These are phyloP conservation scores for Arenaria interpres DNA, from an alignment of 2,113 vertebrate species.

Conservation along the genomic window DNA sequence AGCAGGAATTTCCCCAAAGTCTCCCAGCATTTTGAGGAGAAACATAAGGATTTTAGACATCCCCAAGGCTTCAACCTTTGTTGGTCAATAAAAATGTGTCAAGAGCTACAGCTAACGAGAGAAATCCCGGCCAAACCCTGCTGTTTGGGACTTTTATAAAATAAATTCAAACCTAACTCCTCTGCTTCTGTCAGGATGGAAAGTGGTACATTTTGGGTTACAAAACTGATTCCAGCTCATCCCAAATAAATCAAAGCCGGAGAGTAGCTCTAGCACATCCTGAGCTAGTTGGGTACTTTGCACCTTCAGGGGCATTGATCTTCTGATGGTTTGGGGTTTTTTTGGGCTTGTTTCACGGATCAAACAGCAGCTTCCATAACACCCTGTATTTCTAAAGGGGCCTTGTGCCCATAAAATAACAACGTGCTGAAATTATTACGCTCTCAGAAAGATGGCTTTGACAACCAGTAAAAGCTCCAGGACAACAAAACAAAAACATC, in stretches of 20 bases:
- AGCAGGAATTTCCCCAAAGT: neutral
- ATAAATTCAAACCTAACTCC: neutral
- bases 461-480: neutral
- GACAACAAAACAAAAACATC: neutral
- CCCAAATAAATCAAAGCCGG: neutral
- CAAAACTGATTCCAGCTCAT: neutral
- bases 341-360: neutral
- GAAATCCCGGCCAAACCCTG: accelerated
- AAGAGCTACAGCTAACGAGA: neutral
- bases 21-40: neutral
- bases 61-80: neutral
- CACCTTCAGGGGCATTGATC: neutral
- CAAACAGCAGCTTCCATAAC: neutral
- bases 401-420: neutral
- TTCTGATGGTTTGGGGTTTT: neutral
- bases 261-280: neutral
- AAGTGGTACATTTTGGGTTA: neutral
- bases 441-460: neutral
- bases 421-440: neutral
- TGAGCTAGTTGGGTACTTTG: neutral
- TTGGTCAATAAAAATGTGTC: neutral
- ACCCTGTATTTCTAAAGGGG: neutral
- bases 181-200: neutral
- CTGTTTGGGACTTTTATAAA: neutral
- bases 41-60: neutral